These are phyloP conservation scores for Parochlus steinenii DNA, from an alignment of 2,888 invertebrate genomes.

Conservation along the genomic window DNA sequence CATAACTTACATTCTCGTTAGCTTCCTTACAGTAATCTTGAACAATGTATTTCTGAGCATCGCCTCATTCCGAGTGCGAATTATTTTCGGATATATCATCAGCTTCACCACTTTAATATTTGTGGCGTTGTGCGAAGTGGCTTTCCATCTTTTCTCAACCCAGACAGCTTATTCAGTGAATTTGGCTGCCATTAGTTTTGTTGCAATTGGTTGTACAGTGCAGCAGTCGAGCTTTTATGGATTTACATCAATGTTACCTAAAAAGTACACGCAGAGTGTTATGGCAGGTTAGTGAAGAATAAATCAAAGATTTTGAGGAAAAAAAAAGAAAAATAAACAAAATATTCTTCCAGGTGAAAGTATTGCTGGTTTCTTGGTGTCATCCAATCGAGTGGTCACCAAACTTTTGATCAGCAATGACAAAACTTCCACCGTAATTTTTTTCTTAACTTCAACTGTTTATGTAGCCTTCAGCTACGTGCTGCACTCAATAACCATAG, in stretches of 20 bases:
- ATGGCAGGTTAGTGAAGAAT: conserved; percentile 79
- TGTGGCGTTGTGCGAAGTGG: conserved; percentile 72
- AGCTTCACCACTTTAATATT: conserved; percentile 68
- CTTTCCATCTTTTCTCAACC: conserved; percentile 64
- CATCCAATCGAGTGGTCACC: conserved; percentile 67
- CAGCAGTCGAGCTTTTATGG: conserved; percentile 92
- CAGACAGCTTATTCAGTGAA: conserved; percentile 70
- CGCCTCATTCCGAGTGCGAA: conserved; percentile 64
- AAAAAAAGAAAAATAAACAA: conserved; percentile 11
- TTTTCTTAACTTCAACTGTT: conserved; percentile 65
- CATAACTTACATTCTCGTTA: conserved; percentile 77
- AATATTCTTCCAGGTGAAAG: conserved; percentile 33
- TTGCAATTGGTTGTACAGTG: conserved; percentile 80
- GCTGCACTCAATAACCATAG: conserved; percentile 58
- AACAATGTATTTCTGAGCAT: conserved; percentile 75
- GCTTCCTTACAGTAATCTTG: conserved; percentile 68
- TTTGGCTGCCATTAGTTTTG: conserved; percentile 65
- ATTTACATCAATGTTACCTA: conserved; percentile 79
- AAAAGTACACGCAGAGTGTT: conserved; percentile 77
- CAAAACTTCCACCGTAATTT: conserved; percentile 67
- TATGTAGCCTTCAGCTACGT: conserved; percentile 61
- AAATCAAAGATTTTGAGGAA: background rate
- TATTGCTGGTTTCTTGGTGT: conserved; percentile 75
- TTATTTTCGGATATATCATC: conserved; percentile 72
- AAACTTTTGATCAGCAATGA: conserved; percentile 63